Evolutionary conservation across 2,888 invertebrate species (phyloP).

Genomic region (Drosophila setosimentum): DNA sequence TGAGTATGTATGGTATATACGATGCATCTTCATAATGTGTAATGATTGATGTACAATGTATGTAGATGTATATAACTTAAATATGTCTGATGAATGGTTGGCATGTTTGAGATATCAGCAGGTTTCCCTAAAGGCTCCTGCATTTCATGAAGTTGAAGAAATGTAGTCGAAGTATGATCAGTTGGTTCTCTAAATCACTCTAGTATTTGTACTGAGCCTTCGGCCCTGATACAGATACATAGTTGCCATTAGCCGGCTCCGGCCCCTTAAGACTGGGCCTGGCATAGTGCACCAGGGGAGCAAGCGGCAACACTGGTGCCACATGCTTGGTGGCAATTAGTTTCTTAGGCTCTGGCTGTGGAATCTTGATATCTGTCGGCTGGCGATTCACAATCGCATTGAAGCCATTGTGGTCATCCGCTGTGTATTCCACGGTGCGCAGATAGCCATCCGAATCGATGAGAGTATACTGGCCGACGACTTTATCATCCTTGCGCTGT

Average conservation of each 20-base stretch:
- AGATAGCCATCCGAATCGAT: conserved; percentile 86
- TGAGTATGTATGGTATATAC: conserved; percentile 34
- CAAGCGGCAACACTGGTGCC: conserved; percentile 49
- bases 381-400: conserved; percentile 86
- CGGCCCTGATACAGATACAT: conserved; percentile 77
- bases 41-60: conserved; percentile 28
- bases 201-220: conserved; percentile 79
- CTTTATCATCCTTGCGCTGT: conserved; percentile 86
- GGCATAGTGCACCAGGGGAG: conserved; percentile 73
- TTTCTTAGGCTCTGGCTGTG: conserved; percentile 71
- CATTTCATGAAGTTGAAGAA: conserved; percentile 27
- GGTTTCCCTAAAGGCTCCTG: conserved; percentile 20
- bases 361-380: conserved; percentile 85
- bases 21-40: conserved; percentile 52
- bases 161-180: conserved; percentile 34
- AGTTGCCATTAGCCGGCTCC: conserved; percentile 60
- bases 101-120: conserved; percentile 38
- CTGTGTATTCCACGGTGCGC: conserved; percentile 86
- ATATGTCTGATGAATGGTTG: conserved; percentile 40
- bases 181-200: neutral
- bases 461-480: conserved; percentile 86
- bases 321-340: conserved; percentile 71
- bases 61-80: conserved; percentile 61
- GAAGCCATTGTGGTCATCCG: conserved; percentile 86
- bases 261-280: conserved; percentile 51